phyloP scores from a whole-genome alignment of 2,797 vertebrate genomes.

The Poliocrania exsul region DNA sequence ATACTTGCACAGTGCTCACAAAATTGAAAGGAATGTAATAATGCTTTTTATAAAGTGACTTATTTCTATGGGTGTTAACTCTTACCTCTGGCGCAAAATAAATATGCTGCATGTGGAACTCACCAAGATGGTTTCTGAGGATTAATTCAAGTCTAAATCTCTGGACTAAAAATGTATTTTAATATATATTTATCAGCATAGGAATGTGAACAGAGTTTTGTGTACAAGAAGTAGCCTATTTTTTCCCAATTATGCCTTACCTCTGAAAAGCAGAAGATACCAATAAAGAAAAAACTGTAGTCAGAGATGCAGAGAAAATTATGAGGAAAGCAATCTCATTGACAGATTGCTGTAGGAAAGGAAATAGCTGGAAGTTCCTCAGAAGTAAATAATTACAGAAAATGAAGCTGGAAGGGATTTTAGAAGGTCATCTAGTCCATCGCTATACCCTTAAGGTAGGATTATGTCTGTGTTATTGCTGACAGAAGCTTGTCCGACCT shows the following conservation, averaged over 20 bases:
- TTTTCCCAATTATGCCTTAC: not conserved
- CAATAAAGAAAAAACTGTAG: not conserved
- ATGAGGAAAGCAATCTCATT: not conserved
- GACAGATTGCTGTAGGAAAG: not conserved
- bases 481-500: not conserved
- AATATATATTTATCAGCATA: not conserved
- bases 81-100: not conserved
- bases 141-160: not conserved
- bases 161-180: not conserved
- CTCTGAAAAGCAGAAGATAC: not conserved
- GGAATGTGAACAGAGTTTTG: not conserved
- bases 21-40: not conserved
- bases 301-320: not conserved
- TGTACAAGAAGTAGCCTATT: not conserved
- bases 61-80: not conserved
- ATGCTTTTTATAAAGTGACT: not conserved
- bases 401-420: not conserved
- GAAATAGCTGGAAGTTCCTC: not conserved
- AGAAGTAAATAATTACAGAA: slow-evolving; percentile 1
- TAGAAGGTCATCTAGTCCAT: slow-evolving; percentile 44
- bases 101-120: not conserved
- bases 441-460: slow-evolving; percentile 24
- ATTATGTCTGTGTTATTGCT: not conserved
- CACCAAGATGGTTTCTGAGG: not conserved
- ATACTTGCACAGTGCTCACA: not conserved